These are phyloP conservation scores for Antheraea mylitta DNA, from an alignment of 1,140 invertebrate species.

Conservation along the genomic window DNA sequence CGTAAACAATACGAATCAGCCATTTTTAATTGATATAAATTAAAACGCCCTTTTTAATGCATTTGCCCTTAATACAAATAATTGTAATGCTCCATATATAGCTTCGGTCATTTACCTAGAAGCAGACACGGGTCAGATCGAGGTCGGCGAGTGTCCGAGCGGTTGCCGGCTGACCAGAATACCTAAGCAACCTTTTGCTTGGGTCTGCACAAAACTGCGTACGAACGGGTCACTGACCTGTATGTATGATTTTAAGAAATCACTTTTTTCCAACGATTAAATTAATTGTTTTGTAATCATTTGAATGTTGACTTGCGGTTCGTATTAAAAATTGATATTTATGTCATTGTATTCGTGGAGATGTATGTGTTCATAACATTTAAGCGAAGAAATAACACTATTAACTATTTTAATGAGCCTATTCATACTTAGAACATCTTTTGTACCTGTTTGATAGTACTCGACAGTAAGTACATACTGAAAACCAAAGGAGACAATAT, in stretches of 20 bases:
- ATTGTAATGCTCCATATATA: conserved; percentile 28
- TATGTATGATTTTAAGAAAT: neutral
- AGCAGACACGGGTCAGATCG: conserved; percentile 43
- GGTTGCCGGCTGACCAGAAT: conserved; percentile 45
- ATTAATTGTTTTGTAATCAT: neutral
- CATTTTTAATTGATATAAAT: neutral
- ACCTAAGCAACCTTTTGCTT: conserved; percentile 53
- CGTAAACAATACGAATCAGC: neutral
- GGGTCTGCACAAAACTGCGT: conserved; percentile 58
- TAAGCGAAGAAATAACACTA: too few species aligned
- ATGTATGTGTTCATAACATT: too few species aligned
- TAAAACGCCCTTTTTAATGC: conserved; percentile 1
- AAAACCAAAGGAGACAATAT: too few species aligned
- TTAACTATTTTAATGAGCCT: too few species aligned
- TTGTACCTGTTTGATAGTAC: too few species aligned
- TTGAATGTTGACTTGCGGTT: neutral
- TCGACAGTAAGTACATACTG: too few species aligned
- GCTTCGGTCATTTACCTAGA: conserved; percentile 39
- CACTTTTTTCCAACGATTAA: neutral
- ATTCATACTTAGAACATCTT: too few species aligned
- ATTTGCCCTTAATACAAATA: conserved; percentile 3
- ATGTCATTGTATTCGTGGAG: too few species aligned
- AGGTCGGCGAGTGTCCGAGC: conserved; percentile 46
- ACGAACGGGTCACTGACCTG: conserved; percentile 46
- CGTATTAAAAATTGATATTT: neutral